Evolutionary conservation across 2,797 vertebrate genomes (phyloP).

Genomic region (Gallinago nigripennis): DNA sequence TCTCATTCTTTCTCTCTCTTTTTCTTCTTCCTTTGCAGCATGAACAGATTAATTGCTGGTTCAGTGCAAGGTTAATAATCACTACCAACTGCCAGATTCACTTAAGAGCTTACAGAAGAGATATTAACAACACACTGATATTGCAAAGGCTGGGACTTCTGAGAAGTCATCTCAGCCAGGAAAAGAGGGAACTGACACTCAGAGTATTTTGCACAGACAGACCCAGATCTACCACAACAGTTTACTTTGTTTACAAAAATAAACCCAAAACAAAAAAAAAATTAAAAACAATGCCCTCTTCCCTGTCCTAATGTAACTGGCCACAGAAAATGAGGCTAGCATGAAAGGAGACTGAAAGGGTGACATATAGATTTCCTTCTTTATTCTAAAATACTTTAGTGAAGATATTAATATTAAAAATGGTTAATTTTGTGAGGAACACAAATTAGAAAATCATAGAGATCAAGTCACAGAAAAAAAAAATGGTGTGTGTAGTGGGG

Average conservation of each 20-base stretch:
- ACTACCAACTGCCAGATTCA: constrained; percentile 76
- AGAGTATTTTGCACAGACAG: not conserved
- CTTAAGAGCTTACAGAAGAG: constrained; percentile 69
- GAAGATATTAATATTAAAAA: not conserved
- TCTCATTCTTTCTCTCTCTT: constrained; percentile 12
- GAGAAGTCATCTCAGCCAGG: constrained; percentile 2
- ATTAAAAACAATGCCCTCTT: not conserved
- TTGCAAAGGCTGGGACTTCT: constrained; percentile 32
- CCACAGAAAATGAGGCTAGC: not conserved
- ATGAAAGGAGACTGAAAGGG: not conserved
- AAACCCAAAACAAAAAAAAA: not conserved
- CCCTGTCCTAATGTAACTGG: not conserved
- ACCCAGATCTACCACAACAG: not conserved
- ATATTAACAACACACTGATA: constrained; percentile 69
- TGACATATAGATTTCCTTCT: not conserved
- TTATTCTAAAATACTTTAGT: constrained; percentile 17
- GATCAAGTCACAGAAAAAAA: not conserved
- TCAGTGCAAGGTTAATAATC: constrained; percentile 81
- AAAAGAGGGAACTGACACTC: not conserved
- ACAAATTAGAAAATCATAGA: not conserved
- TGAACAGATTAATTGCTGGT: constrained; percentile 79
- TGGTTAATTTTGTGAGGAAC: not conserved
- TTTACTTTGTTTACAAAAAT: not conserved
- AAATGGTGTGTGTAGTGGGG: accelerated
- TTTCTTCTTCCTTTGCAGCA: constrained; percentile 53